Conservation (phyloP, 2,888 invertebrate genomes). For the Cerastis rubricosa region DNA sequence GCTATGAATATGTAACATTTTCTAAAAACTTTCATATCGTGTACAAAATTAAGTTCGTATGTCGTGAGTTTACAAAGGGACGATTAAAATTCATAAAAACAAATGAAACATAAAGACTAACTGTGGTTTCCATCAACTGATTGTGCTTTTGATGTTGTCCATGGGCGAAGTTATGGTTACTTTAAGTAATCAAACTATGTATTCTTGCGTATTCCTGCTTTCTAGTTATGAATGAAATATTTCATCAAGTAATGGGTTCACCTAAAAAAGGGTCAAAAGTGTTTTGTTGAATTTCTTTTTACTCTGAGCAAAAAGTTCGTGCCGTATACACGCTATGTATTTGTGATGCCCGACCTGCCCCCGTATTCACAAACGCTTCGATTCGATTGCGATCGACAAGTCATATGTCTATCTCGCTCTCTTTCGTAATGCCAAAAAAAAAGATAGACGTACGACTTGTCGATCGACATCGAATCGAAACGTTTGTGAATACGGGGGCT, state of each 20-base stretch:
- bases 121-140: background rate
- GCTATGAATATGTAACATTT: background rate
- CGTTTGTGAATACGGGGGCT: too few relatives aligned
- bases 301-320: background rate
- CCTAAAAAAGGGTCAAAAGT: conserved; percentile 16
- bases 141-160: conserved; percentile 7
- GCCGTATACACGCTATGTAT: background rate
- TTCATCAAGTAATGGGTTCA: conserved; percentile 32
- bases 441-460: too few relatives aligned
- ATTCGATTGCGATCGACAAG: too few relatives aligned
- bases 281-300: conserved; percentile 1
- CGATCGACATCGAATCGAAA: too few relatives aligned
- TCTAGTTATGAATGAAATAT: conserved; percentile 3
- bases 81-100: background rate
- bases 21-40: conserved; percentile 16
- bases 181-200: conserved; percentile 12
- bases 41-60: background rate
- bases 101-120: conserved; percentile 2
- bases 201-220: too few relatives aligned
- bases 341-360: background rate
- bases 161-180: background rate
- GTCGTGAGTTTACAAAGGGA: too few relatives aligned
- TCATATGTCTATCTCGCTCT: too few relatives aligned
- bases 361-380: too few relatives aligned
- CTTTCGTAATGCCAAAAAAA: too few relatives aligned